Base-by-base conservation (phyloP, 2,888 invertebrate genomes). In the Epirrhoe tristata region DNA sequence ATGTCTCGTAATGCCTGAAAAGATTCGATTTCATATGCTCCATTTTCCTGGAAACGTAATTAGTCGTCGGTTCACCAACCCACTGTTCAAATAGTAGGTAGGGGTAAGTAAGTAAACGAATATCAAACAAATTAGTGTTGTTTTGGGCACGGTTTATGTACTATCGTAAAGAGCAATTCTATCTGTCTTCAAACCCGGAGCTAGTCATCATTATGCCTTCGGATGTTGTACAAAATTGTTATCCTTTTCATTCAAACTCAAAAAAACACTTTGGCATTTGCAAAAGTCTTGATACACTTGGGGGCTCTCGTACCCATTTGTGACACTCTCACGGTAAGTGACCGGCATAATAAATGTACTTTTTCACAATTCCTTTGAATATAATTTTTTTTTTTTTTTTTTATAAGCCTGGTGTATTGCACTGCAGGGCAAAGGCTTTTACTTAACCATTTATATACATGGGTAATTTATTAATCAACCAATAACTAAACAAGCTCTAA, bases 121-220 rank as follows among this genome's bases (percentile, higher is more conserved):
- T 51, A 36, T 61, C 57, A 72, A 69, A 66, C 59, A 58, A 63
- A 65, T 71, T 67, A 58, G 63, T 61, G 56, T 53, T 54, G 60
- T 69, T 64, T 48, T 58, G 48, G 69, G 32, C 52, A 59, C 64
- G 58, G 48, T 46, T 39, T 53, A 48, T 69, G 54, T 31, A 61
- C 57, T 62, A 39, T 10, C 36, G 36, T 16, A 48, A 6, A 48
- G 48, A 43, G 39, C 39, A 43, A 43, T 43, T 2, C 39, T 43
- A 43, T 24, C 36, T 10, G 8, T 5, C 6, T 36, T 8, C 0
- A 36, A 10, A 6, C 36, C 36, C 53, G 8, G 58, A 32, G 16
- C 48, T 48, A 48, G 66, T 63, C 66, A 61, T 57, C 39, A 7
- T 7, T 6, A 17, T 39, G 36, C 36, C 6, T 39, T 16, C 24